Evolutionary conservation across 2,888 invertebrate species (phyloP).

Genomic region (Erannis defoliaria): DNA sequence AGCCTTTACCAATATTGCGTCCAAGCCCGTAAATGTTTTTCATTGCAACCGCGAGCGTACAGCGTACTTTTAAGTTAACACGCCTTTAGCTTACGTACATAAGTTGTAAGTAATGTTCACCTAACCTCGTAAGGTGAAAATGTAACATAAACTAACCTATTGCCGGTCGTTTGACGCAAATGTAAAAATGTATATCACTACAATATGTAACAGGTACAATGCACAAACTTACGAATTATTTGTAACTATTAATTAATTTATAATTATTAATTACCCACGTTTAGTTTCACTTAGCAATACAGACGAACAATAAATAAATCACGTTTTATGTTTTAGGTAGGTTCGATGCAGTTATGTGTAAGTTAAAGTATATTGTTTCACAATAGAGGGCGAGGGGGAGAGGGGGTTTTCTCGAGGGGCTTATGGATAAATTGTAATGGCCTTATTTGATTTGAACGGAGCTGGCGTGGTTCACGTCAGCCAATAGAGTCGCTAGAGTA

Average conservation of each 20-base stretch:
- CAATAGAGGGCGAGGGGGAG: constrained; percentile 70
- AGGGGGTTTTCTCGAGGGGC: constrained; percentile 70
- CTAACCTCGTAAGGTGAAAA: constrained; percentile 73
- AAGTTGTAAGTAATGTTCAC: constrained; percentile 70
- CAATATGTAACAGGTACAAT: constrained; percentile 72
- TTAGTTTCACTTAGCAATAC: constrained; percentile 67
- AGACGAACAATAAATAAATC: constrained; percentile 77
- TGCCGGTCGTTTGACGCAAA: constrained; percentile 69
- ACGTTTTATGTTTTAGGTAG: constrained; percentile 64
- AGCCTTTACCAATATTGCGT: not conserved
- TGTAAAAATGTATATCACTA: constrained; percentile 78
- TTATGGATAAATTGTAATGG: constrained; percentile 67
- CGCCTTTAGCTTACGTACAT: constrained; percentile 58
- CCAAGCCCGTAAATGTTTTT: not conserved
- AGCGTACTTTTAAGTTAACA: constrained; percentile 2
- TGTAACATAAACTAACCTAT: constrained; percentile 79
- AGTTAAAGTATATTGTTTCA: constrained; percentile 82
- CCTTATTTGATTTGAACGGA: constrained; percentile 66
- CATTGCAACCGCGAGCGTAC: constrained; percentile 5
- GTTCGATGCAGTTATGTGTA: constrained; percentile 82
- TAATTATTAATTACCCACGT: constrained; percentile 56
- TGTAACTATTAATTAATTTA: constrained; percentile 61
- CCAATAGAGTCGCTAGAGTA: constrained; percentile 77
- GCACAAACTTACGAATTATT: constrained; percentile 71
- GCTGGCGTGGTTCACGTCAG: constrained; percentile 40